Evolutionary conservation across 2,888 invertebrate genomes (phyloP), one percentile per base, ranked within the genome.

Genomic region (Eudasyphora cyanicolor): DNA sequence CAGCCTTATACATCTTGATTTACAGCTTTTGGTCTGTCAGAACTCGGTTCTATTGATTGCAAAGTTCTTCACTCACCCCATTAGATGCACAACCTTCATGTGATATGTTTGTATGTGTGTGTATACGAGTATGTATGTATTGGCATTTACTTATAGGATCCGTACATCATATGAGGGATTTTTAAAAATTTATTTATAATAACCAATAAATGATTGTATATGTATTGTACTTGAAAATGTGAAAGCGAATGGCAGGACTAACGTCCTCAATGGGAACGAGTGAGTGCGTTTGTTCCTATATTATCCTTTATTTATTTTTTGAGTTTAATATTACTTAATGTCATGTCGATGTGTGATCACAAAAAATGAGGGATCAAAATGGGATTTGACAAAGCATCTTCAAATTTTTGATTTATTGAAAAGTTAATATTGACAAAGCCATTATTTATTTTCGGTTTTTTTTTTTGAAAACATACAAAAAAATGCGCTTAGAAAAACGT

Each of bases 311-410:
- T 19, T 6, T n/a, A 6, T 69, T 3, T 51, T 60, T 32, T 67
- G 24, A 21, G 21, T 27, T 54, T 17, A 27, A 38, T 64, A 76
- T 77, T 76, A 32, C 74, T 87, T 86, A 88, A 86, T 88, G 89
- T 89, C 89, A 89, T 89, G 89, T 75, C 12, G n/a, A 17, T 88
- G 87, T 88, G 87, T 87, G 87, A 88, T 89, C 87, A 86, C 87
- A 86, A 86, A 89, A 88, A 88, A 89, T 88, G 87, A 88, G 88
- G 89, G 88, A 88, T 89, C 88, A 89, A 89, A 89, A 89, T 88
- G 87, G 87, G 87, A 89, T 89, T 90, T 89, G 87, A 86, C 87
- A 86, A 89, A 90, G 88, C 87, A 88, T 87, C 88, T 89, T 89
- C 88, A 88, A 88, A 89, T 88, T 87, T 87, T 88, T 90, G 89